Percentiles rank a stretch among this genome's conserved stretches.
These are phyloP conservation scores for Crypturellus undulatus DNA, from an alignment of 2,113 vertebrate genomes.

Conservation along the genomic window DNA sequence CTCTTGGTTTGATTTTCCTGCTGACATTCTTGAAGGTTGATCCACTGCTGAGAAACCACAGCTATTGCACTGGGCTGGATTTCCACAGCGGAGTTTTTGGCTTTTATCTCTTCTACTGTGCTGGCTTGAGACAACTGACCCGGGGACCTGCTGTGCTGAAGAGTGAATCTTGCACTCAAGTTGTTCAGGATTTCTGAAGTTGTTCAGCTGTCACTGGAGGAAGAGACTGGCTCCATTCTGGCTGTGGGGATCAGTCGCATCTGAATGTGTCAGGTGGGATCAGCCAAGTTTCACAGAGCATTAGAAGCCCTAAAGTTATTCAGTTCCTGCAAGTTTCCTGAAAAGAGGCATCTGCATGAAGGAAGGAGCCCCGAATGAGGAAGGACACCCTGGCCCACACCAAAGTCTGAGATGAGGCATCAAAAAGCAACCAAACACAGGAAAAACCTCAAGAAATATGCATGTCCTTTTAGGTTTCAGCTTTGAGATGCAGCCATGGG, in stretches of 20 bases:
- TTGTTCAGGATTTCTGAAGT: background rate
- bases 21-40: background rate
- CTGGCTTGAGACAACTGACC: background rate
- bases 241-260: background rate
- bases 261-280: background rate
- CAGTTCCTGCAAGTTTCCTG: background rate
- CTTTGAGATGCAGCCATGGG: background rate
- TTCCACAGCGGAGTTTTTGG: background rate
- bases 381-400: background rate
- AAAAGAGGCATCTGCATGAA: background rate
- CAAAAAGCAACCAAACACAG: background rate
- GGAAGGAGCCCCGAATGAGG: background rate
- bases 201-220: background rate
- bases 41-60: background rate
- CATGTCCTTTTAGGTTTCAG: background rate
- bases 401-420: background rate
- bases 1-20: background rate
- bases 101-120: background rate
- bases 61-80: background rate
- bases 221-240: background rate
- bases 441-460: background rate
- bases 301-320: background rate
- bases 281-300: background rate
- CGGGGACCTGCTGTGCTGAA: background rate
- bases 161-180: background rate